Percentiles rank a stretch among this genome's conserved stretches.
These are phyloP conservation scores for Sebastiscus albofasciatus DNA, from an alignment of 2,797 vertebrate species.

Conservation along the genomic window DNA sequence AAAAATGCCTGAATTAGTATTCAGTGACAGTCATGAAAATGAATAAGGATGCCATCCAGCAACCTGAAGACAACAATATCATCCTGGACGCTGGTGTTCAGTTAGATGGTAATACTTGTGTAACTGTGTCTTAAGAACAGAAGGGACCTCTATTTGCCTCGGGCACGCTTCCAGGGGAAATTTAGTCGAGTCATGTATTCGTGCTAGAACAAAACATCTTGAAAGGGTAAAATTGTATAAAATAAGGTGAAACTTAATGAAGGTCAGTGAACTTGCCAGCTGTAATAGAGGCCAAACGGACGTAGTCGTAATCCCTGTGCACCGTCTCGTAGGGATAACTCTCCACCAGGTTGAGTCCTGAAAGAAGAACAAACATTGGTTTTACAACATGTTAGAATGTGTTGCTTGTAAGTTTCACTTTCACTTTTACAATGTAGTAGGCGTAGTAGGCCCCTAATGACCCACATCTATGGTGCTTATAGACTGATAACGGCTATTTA, in stretches of 20 bases:
- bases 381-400: no score
- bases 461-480: no score
- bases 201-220: slow-evolving; percentile 10
- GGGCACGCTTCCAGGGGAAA: slow-evolving; percentile 27
- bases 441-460: no score
- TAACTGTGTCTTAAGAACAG: slow-evolving; percentile 20
- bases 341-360: slow-evolving; percentile 90
- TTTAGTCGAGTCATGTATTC: background rate
- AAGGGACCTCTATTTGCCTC: slow-evolving; percentile 12
- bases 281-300: slow-evolving; percentile 92
- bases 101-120: slow-evolving; percentile 17
- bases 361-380: slow-evolving; percentile 2
- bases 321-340: slow-evolving; percentile 90
- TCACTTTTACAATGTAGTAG: no score
- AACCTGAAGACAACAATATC: background rate
- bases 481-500: no score
- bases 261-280: slow-evolving; percentile 82
- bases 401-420: no score
- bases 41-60: slow-evolving; percentile 31
- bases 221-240: slow-evolving; percentile 11
- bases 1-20: slow-evolving; percentile 15
- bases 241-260: slow-evolving; percentile 43
- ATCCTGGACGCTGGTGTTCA: slow-evolving; percentile 24
- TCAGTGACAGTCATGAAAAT: slow-evolving; percentile 9
- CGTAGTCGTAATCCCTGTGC: slow-evolving; percentile 89